phyloP scores from a whole-genome alignment of 2,888 invertebrate genomes.

The Drosophila formosana region DNA sequence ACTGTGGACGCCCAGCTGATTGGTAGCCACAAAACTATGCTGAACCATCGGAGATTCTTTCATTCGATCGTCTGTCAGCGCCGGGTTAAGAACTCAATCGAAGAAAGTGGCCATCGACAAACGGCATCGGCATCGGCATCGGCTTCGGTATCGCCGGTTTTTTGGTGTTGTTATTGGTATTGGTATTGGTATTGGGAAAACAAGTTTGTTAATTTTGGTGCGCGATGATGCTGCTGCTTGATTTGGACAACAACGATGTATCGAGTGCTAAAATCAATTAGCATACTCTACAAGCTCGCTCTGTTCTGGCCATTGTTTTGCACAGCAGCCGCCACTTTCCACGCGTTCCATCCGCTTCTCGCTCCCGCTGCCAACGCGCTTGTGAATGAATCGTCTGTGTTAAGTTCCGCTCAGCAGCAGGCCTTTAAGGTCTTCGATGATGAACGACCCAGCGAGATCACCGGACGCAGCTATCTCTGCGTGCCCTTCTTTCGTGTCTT shows the following conservation, averaged over 20 bases:
- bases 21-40: conserved; percentile 54
- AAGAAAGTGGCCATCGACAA: conserved; percentile 25
- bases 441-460: conserved; percentile 48
- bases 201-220: conserved; percentile 56
- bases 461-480: conserved; percentile 67
- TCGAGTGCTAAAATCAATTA: conserved; percentile 77
- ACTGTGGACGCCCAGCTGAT: conserved; percentile 43
- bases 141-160: not conserved
- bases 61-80: conserved; percentile 63
- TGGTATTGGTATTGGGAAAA: conserved; percentile 42
- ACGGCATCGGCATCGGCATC: conserved; percentile 1
- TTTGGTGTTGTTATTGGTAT: not conserved
- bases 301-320: conserved; percentile 46
- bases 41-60: conserved; percentile 65
- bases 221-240: conserved; percentile 57
- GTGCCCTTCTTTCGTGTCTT: conserved; percentile 79
- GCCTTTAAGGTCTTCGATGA: conserved; percentile 62
- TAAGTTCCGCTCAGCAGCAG: conserved; percentile 44
- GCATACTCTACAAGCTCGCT: conserved; percentile 64
- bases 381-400: conserved; percentile 63
- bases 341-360: not conserved
- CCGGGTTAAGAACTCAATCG: conserved; percentile 57
- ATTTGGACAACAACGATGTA: conserved; percentile 67
- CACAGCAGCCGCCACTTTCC: conserved; percentile 7
- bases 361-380: not conserved